Percentiles rank a stretch among this genome's conserved stretches.
These are phyloP conservation scores for Calyptommatus sinebrachiatus DNA, from an alignment of 2,113 vertebrate species.

Conservation along the genomic window DNA sequence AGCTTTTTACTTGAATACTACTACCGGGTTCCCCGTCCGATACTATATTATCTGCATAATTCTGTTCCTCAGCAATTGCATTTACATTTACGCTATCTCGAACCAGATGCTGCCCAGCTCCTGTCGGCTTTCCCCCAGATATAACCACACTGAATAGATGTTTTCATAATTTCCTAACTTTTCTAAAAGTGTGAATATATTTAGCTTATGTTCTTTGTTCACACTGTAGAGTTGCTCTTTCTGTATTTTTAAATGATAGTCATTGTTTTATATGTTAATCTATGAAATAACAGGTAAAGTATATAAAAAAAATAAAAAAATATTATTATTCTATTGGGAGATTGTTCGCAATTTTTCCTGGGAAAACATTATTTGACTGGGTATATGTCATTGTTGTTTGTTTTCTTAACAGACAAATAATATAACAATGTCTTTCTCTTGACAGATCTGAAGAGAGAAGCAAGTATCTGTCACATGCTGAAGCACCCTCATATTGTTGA, in stretches of 20 bases:
- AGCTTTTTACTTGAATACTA: too few species aligned
- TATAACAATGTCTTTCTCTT: conserved; percentile 42
- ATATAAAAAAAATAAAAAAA: not conserved
- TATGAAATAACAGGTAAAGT: not conserved
- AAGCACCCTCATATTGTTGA: conserved; percentile 98
- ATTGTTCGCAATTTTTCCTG: not conserved
- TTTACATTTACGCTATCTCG: too few species aligned
- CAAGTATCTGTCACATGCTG: conserved; percentile 99
- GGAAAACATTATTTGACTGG: not conserved
- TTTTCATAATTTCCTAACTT: not conserved
- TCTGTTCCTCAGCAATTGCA: too few species aligned
- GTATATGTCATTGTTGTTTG: conserved; percentile 31
- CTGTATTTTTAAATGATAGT: not conserved
- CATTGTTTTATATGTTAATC: not conserved
- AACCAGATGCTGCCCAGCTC: too few species aligned
- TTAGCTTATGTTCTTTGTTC: not conserved
- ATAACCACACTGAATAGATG: too few species aligned
- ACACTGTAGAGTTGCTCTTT: not conserved
- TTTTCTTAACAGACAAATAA: conserved; percentile 48
- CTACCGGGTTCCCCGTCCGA: too few species aligned
- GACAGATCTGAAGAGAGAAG: conserved; percentile 97
- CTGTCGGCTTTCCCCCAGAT: too few species aligned
- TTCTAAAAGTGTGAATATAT: not conserved
- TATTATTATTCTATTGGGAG: not conserved
- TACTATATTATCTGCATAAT: too few species aligned